Evolutionary conservation across 2,888 invertebrate genomes (phyloP).

Genomic region (Entomobrya multifasciata): DNA sequence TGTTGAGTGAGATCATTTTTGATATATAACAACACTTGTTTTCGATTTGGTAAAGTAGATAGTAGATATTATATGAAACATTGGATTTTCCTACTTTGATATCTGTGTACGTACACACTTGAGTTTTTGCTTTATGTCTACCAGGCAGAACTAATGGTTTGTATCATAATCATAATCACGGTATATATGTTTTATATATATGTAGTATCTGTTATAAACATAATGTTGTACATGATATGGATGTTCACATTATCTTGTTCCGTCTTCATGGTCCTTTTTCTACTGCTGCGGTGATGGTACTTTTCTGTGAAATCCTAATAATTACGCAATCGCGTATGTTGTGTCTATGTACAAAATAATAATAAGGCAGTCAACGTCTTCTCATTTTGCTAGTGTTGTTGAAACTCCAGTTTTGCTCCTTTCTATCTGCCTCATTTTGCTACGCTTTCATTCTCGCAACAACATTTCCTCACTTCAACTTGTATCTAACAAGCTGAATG

Average conservation of each 20-base stretch:
- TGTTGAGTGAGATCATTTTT: not conserved
- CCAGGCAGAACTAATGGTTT: conserved; percentile 67
- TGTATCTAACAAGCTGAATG: conserved; percentile 34
- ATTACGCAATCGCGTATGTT: conserved; percentile 27
- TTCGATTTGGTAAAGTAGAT: not conserved
- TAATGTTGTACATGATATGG: not conserved
- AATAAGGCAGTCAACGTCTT: not conserved
- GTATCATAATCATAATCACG: too few species aligned
- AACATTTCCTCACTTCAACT: conserved; percentile 22
- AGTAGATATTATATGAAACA: not conserved
- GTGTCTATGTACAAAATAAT: too few species aligned
- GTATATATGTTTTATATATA: not conserved
- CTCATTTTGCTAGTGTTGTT: conserved; percentile 28
- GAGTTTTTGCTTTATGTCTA: conserved; percentile 52
- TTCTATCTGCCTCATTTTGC: not conserved
- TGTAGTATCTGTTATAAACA: conserved; percentile 1
- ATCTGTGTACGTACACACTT: not conserved
- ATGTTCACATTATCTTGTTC: conserved; percentile 1
- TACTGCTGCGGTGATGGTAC: not conserved
- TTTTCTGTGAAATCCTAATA: conserved; percentile 64
- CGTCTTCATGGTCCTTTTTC: conserved; percentile 29
- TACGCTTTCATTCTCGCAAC: not conserved
- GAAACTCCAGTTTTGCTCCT: conserved; percentile 39
- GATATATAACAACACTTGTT: not conserved
- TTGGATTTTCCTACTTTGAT: not conserved